phyloP scores from a whole-genome alignment of 2,888 invertebrate species.

The Syritta pipiens region DNA sequence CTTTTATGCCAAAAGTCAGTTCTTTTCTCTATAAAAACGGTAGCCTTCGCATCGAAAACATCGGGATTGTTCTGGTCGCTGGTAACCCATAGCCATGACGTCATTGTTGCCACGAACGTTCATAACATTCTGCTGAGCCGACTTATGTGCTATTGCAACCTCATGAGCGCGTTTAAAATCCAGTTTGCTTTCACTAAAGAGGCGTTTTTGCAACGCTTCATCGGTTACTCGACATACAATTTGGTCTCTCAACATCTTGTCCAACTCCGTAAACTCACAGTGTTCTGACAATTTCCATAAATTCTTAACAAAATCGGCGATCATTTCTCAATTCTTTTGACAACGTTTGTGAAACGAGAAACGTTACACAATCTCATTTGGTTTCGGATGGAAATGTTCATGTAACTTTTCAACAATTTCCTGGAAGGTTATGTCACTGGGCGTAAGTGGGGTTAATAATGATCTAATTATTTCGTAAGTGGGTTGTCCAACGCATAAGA shows the following conservation, averaged over 20 bases:
- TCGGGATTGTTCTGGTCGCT: neutral
- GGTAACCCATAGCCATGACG: neutral
- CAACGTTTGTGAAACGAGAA: too few species aligned
- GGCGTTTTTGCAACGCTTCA: constrained; percentile 3
- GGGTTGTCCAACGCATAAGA: constrained; percentile 10
- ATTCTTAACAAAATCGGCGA: constrained; percentile 22
- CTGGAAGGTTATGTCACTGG: neutral
- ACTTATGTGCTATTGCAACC: constrained; percentile 17
- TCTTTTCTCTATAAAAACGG: constrained; percentile 23
- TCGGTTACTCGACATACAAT: constrained; percentile 11
- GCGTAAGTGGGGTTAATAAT: neutral
- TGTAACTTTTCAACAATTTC: constrained; percentile 12
- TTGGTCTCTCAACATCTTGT: constrained; percentile 11
- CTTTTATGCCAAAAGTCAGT: constrained; percentile 13
- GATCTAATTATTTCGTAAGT: constrained; percentile 12
- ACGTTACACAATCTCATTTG: too few species aligned
- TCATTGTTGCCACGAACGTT: constrained; percentile 1
- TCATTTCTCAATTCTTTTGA: too few species aligned
- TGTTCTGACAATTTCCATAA: constrained; percentile 20
- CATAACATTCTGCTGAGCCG: neutral
- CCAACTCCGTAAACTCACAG: constrained; percentile 16
- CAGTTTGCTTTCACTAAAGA: neutral
- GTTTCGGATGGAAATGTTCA: too few species aligned
- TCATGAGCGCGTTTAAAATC: constrained; percentile 5
- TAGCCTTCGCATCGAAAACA: constrained; percentile 19